Evolutionary conservation across 2,888 invertebrate species (phyloP).

Genomic region (Azorinus chamasolen): DNA sequence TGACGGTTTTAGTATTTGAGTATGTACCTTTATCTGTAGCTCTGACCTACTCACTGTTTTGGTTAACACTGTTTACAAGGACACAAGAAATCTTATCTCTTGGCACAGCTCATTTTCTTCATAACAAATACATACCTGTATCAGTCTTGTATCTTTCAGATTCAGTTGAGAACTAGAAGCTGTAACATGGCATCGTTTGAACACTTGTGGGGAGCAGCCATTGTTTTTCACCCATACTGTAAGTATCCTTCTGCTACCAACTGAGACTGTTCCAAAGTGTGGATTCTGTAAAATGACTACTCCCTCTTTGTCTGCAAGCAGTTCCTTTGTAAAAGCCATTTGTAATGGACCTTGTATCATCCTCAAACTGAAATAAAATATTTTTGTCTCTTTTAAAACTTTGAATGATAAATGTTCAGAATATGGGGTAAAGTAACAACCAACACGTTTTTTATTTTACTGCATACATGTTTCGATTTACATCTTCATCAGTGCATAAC

Average conservation of each 20-base stretch:
- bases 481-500: too few species aligned
- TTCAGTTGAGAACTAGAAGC: slow-evolving; percentile 61
- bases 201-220: slow-evolving; percentile 47
- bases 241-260: slow-evolving; percentile 52
- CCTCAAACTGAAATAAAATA: slow-evolving; percentile 44
- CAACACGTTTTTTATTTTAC: too few species aligned
- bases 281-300: slow-evolving; percentile 61
- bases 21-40: too few species aligned
- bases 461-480: too few species aligned
- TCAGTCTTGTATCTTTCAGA: slow-evolving; percentile 55
- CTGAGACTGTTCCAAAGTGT: slow-evolving; percentile 59
- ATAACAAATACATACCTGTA: slow-evolving; percentile 37
- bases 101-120: too few species aligned
- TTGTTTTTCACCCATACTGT: slow-evolving; percentile 68
- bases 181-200: slow-evolving; percentile 66
- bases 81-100: too few species aligned
- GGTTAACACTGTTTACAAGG: too few species aligned
- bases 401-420: too few species aligned
- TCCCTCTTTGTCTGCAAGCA: slow-evolving; percentile 68
- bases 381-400: too few species aligned
- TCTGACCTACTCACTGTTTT: too few species aligned
- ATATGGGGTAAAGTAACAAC: too few species aligned
- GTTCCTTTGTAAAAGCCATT: slow-evolving; percentile 62
- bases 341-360: slow-evolving; percentile 60
- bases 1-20: too few species aligned